Conservation (phyloP, 2,113 vertebrate genomes). For the Plotosus lineatus region DNA sequence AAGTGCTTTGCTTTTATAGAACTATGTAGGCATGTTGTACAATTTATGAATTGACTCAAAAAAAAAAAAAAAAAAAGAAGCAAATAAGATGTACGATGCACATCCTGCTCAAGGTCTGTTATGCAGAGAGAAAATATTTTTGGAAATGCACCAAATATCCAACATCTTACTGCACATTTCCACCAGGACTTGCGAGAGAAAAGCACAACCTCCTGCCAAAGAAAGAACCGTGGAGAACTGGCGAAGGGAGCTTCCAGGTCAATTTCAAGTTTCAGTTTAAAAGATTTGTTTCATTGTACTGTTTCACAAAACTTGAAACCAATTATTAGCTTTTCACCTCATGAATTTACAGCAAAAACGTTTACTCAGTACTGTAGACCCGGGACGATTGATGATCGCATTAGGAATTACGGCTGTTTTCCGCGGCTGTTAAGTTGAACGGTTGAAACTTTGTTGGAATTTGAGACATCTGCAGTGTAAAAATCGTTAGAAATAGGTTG, state of each 20-base stretch:
- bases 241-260: not conserved
- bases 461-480: not conserved
- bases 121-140: conserved; percentile 8
- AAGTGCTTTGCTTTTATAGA: not conserved
- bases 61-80: not conserved
- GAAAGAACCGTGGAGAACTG: not conserved
- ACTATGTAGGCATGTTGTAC: not conserved
- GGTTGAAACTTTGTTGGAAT: not conserved
- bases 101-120: not conserved
- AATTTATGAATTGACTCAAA: not conserved
- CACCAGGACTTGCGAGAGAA: not conserved
- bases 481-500: not conserved
- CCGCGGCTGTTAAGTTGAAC: not conserved
- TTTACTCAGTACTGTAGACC: too few relatives aligned
- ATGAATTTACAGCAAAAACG: not conserved
- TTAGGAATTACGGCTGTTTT: not conserved
- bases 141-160: not conserved
- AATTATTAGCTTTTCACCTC: not conserved
- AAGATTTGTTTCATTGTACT: not conserved
- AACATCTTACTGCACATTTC: not conserved
- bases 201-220: not conserved
- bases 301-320: not conserved
- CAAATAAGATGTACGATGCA: not conserved
- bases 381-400: not conserved
- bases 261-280: not conserved